Base-by-base conservation (phyloP, 1,140 invertebrate genomes). In the Drosophila tropicalis region DNA sequence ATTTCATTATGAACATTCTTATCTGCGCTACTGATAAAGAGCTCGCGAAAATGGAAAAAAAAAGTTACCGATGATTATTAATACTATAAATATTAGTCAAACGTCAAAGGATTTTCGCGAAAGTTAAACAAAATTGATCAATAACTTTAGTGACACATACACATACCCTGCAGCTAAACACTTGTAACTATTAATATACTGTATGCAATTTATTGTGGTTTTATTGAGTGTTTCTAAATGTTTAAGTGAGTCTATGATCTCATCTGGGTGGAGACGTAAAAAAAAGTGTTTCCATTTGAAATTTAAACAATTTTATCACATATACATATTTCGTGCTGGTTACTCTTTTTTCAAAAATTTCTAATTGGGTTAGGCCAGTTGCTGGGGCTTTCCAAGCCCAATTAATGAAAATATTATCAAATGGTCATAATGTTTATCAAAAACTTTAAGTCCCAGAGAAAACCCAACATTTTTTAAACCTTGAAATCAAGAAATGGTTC, bases 81-180 rank as follows among this genome's bases (percentile, higher is more conserved):
- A 86, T 87, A 86, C 79, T 86, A 86, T 86, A 87, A 87, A 87
- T 87, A 87, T 89, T 77, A 60, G 72, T 67, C 10, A 78, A 79
- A 72, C 76, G 83, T 86, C 83, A 86, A 87, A 87, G 83, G 84
- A 82, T 83, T 86, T 85, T 70, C 63, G 72, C 51, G 44, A 56
- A 66, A 51, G 9, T 51, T 22, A 9, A 47, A 17, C 44, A 47
- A 71, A 40, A 79, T 83, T 76, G 87, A 87, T 86, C 79, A 87
- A 68, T 67, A 79, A 67, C 51, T 60, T 58, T 67, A 81, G 70
- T 70, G 40, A 17, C 55, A 17, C 36, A 29, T 29, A 57, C 57
- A 62, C 22, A 9, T 25, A 29, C 25, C 5, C 25, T 4, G 29
- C 0, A 25, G 25, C 22, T 17, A 32, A 9, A 47, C 15, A 47